These are phyloP conservation scores for Frankliniella fusca DNA, from an alignment of 2,888 invertebrate genomes.

Conservation along the genomic window DNA sequence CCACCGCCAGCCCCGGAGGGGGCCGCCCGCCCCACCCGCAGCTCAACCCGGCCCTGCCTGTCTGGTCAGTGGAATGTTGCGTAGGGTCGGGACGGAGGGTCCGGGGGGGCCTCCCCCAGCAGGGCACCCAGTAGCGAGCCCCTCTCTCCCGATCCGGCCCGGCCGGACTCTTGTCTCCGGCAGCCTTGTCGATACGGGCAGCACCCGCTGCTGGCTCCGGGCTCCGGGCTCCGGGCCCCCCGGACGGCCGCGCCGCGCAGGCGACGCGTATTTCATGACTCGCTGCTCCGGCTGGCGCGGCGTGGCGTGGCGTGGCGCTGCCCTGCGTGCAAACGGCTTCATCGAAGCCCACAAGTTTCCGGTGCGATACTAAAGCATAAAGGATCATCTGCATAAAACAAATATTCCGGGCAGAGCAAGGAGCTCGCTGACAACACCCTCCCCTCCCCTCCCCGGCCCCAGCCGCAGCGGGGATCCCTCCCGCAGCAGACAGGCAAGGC, in stretches of 20 bases:
- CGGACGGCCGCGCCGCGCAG: not conserved
- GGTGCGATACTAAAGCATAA: slow-evolving; percentile 26
- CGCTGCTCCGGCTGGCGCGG: not conserved
- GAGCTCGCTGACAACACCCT: slow-evolving; percentile 3
- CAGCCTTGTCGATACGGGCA: not conserved
- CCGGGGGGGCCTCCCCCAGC: not conserved
- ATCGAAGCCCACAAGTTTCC: slow-evolving; percentile 26
- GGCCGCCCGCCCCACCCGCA: not conserved
- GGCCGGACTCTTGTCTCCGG: not conserved
- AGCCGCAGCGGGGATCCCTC: slow-evolving; percentile 2
- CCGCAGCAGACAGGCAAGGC: slow-evolving; percentile 4
- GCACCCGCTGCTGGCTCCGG: not conserved
- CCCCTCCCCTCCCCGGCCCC: not conserved
- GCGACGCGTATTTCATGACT: no score
- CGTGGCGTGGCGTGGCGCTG: not conserved
- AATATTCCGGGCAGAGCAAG: slow-evolving; percentile 3
- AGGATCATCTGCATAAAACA: slow-evolving; percentile 25
- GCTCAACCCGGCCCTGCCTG: not conserved
- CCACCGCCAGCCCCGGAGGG: not conserved
- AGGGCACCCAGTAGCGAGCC: not conserved
- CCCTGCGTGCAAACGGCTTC: slow-evolving; percentile 12
- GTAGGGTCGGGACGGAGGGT: not conserved
- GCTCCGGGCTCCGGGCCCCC: not conserved
- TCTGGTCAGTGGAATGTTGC: not conserved
- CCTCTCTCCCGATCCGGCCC: not conserved